Conservation (phyloP, 2,797 vertebrate genomes). For the Myotis myotis region DNA sequence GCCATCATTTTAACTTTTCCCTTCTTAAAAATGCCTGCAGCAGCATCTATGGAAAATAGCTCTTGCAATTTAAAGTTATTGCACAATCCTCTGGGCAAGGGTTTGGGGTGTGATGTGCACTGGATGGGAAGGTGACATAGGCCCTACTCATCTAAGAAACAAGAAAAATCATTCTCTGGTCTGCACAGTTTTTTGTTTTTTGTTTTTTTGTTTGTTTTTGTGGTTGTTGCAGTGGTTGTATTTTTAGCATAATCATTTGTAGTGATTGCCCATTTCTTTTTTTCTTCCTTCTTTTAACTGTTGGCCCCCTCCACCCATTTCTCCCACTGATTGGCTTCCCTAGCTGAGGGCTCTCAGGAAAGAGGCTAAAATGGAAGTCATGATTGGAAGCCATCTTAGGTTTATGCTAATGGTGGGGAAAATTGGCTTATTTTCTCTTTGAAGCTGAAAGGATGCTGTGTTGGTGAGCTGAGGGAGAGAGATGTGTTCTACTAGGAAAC, state of each 20-base stretch:
- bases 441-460: background rate
- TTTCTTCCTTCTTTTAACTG: background rate
- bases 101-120: background rate
- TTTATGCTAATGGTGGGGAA: background rate
- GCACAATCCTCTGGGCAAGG: background rate
- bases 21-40: background rate
- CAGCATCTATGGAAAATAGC: background rate
- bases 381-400: background rate
- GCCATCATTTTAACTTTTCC: background rate
- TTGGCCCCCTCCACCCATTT: background rate
- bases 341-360: background rate
- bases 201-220: background rate
- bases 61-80: background rate
- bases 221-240: background rate
- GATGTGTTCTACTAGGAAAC: background rate
- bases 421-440: background rate
- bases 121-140: background rate
- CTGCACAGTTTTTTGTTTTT: background rate
- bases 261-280: background rate
- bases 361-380: background rate
- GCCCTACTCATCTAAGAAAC: background rate
- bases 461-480: background rate
- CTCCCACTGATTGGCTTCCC: background rate
- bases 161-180: background rate
- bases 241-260: background rate